Percentiles rank a stretch among this genome's conserved stretches.
Conservation (phyloP, 2,888 invertebrate genomes). For the Barypeithes pellucidus region DNA sequence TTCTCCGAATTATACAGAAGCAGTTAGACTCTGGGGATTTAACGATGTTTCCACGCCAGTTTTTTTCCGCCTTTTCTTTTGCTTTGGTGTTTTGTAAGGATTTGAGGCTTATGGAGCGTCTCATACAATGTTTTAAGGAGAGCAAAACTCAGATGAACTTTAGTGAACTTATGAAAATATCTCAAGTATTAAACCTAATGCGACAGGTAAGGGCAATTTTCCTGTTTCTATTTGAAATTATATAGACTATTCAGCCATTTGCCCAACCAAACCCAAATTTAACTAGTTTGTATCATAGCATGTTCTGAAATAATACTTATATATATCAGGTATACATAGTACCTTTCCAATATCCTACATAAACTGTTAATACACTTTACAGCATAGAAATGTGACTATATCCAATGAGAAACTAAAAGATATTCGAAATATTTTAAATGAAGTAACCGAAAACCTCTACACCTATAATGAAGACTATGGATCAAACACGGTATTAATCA, state of each 20-base stretch:
- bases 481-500: slow-evolving; percentile 56
- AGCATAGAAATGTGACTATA: neutral
- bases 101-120: slow-evolving; percentile 64
- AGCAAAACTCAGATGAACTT: slow-evolving; percentile 69
- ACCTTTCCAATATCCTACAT: neutral
- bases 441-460: slow-evolving; percentile 41
- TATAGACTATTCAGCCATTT: no score
- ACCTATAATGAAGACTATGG: slow-evolving; percentile 19
- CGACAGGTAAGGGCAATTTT: slow-evolving; percentile 25
- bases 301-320: no score
- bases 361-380: neutral
- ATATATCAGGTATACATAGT: no score
- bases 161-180: slow-evolving; percentile 69
- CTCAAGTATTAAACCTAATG: slow-evolving; percentile 68
- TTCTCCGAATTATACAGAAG: slow-evolving; percentile 68
- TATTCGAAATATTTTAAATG: slow-evolving; percentile 52
- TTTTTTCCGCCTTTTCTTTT: slow-evolving; percentile 66
- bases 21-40: slow-evolving; percentile 65
- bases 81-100: slow-evolving; percentile 70
- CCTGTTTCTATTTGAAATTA: no score
- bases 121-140: slow-evolving; percentile 67
- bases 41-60: slow-evolving; percentile 68
- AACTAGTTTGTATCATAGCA: no score
- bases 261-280: no score
- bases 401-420: slow-evolving; percentile 14